phyloP scores from a whole-genome alignment of 2,888 invertebrate genomes.

The Apodemia mormo region DNA sequence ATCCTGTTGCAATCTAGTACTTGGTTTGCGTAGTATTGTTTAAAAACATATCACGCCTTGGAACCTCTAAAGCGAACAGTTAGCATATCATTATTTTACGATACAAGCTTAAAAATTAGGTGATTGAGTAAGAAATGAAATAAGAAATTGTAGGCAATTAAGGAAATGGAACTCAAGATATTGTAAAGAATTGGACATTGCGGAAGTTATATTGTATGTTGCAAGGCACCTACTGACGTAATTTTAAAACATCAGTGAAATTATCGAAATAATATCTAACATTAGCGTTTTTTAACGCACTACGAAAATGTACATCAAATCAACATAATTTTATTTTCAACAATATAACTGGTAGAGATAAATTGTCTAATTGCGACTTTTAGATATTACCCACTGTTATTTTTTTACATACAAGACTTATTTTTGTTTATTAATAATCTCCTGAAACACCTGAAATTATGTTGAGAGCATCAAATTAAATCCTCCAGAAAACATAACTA shows the following conservation, averaged over 20 bases:
- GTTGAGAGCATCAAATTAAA: too few species aligned
- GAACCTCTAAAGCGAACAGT: conserved; percentile 52
- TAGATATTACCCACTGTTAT: too few species aligned
- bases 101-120: conserved; percentile 37
- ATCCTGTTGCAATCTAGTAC: conserved; percentile 23
- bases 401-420: too few species aligned
- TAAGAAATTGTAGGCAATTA: conserved; percentile 17
- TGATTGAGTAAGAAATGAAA: conserved; percentile 20
- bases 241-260: neutral
- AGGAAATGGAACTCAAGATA: neutral
- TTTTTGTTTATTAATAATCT: too few species aligned
- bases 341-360: too few species aligned
- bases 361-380: too few species aligned
- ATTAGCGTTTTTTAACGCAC: too few species aligned
- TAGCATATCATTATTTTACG: conserved; percentile 69
- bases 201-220: conserved; percentile 7
- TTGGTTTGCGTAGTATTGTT: conserved; percentile 28
- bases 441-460: too few species aligned
- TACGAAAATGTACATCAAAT: too few species aligned
- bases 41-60: conserved; percentile 71
- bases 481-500: too few species aligned
- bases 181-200: neutral
- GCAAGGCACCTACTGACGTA: conserved; percentile 8
- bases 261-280: neutral
- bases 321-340: too few species aligned